These are phyloP conservation scores for Anaspis maculata DNA, from an alignment of 2,888 invertebrate species.

Conservation along the genomic window DNA sequence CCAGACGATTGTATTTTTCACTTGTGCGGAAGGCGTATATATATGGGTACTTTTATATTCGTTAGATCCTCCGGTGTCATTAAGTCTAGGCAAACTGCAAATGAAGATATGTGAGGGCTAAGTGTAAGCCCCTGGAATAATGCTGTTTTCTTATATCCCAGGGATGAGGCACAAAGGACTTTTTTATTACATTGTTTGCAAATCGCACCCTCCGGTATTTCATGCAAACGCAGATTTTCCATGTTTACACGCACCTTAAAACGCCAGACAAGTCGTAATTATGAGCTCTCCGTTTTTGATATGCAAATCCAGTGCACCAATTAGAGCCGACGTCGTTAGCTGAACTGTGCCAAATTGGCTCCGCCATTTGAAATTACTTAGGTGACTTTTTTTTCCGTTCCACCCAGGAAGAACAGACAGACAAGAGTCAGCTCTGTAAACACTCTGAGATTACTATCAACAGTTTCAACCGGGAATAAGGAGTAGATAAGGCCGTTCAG, in stretches of 20 bases:
- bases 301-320: too few species aligned
- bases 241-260: too few species aligned
- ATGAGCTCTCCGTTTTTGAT: too few species aligned
- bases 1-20: slow-evolving; percentile 28
- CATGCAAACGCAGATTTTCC: too few species aligned
- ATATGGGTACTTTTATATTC: slow-evolving; percentile 32
- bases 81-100: slow-evolving; percentile 27
- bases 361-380: too few species aligned
- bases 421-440: slow-evolving; percentile 11
- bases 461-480: slow-evolving; percentile 31
- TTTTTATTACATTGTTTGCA: too few species aligned
- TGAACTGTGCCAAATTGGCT: too few species aligned
- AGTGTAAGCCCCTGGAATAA: slow-evolving; percentile 16
- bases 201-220: too few species aligned
- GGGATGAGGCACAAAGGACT: slow-evolving; percentile 23
- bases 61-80: slow-evolving; percentile 29
- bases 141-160: too few species aligned
- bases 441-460: slow-evolving; percentile 23
- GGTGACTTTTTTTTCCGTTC: slow-evolving; percentile 9
- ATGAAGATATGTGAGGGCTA: slow-evolving; percentile 26
- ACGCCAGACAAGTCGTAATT: too few species aligned
- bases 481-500: slow-evolving; percentile 32
- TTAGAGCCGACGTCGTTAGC: too few species aligned
- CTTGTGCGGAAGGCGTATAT: too few species aligned
- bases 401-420: slow-evolving; percentile 3